Conservation (phyloP, 2,113 vertebrate genomes). For the Greenwoodochromis staneri region DNA sequence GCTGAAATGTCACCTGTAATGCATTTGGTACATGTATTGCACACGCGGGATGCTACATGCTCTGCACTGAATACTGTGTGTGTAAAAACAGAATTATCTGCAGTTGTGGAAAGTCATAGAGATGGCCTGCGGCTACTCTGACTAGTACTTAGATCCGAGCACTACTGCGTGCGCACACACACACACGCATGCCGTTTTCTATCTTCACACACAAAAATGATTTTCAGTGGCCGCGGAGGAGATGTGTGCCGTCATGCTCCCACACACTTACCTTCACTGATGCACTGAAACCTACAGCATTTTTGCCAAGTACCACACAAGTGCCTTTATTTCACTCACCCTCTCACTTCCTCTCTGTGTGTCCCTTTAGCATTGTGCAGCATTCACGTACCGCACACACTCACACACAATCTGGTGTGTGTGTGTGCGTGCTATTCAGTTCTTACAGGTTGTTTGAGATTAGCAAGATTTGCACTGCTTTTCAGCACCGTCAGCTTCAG, state of each 20-base stretch:
- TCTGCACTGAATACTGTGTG: neutral
- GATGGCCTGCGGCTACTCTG: neutral
- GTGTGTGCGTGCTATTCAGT: neutral
- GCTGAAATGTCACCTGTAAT: neutral
- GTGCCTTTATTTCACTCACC: conserved; percentile 15
- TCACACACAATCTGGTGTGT: neutral
- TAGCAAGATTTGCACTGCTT: neutral
- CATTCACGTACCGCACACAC: neutral
- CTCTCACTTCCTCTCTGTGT: conserved; percentile 14
- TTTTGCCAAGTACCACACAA: conserved; percentile 33
- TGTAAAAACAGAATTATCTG: neutral
- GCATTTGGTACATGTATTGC: neutral
- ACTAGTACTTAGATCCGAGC: neutral
- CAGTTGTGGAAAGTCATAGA: neutral
- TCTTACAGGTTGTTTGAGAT: neutral
- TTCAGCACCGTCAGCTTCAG: neutral
- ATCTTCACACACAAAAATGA: neutral
- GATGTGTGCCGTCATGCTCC: conserved; percentile 43
- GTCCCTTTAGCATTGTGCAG: neutral
- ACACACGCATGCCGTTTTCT: neutral
- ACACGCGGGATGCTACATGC: neutral
- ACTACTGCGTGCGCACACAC: neutral
- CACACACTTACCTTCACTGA: conserved; percentile 49
- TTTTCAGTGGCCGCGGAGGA: conserved; percentile 15
- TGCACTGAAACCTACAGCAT: conserved; percentile 31